Base-by-base conservation (phyloP, 2,888 invertebrate species). In the Didymodactylos carnosus region DNA sequence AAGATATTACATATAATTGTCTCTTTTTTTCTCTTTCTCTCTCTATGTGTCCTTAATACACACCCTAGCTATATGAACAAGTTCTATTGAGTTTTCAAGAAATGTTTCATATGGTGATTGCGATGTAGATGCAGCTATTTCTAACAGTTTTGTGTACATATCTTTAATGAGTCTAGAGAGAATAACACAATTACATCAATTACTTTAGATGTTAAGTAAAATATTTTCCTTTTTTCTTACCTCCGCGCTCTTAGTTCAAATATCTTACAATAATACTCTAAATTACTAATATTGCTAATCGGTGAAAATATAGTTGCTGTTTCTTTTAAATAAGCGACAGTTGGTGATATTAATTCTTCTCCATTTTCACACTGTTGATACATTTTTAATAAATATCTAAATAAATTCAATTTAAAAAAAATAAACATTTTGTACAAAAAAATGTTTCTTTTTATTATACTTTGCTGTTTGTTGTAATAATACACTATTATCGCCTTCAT, bases 401-500 rank as follows among this genome's bases (percentile, higher is more conserved):
- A n/a, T n/a, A n/a, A n/a, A n/a, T n/a, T 51, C 76, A 90, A 91
- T 82, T 40, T 75, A 70, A 69, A 62, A 72, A 62, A 10, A 7
- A 11, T n/a, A 16, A 49, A 49, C 1, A 10, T 11, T 8, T 49
- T 23, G 6, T 16, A 7, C 8, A n/a, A 1, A 11, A 23, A 43
- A 6, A n/a, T n/a, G 3, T 49, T 49, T 14, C 23, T 23, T 16
- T 23, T 4, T 3, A 3, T 16, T 49, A 1, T 62, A 62, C 62
- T 84, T 81, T 5, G 94, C 92, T 0, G 92, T 91, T 85, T 95
- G 95, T 73, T 95, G 85, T 75, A 90, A 85, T 82, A 95, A 86
- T 27, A 95, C 94, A 0, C 94, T 94, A 83, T 95, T 94, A 86
- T 95, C 95, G 0, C 95, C 95, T 85, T 95, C 94, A 81, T 94